These are phyloP conservation scores for Serripes groenlandicus DNA, from an alignment of 2,888 invertebrate genomes.

Conservation along the genomic window DNA sequence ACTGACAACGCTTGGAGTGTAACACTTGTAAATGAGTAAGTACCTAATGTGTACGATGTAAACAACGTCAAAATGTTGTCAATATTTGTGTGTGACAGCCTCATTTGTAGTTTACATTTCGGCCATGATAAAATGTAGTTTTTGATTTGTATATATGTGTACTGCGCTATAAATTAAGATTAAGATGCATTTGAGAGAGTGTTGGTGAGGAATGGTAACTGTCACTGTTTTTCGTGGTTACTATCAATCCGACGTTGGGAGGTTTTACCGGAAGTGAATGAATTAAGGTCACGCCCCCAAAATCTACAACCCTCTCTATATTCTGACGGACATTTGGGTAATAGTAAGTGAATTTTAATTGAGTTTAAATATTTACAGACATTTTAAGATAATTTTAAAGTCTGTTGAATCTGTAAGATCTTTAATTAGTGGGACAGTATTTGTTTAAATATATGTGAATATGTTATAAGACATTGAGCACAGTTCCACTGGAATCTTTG, in stretches of 20 bases:
- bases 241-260: background rate
- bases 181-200: too few relatives aligned
- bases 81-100: too few relatives aligned
- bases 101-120: too few relatives aligned
- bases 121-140: background rate
- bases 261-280: slow-evolving; percentile 4
- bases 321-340: background rate
- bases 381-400: background rate
- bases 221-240: background rate
- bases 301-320: background rate
- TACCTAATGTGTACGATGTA: too few relatives aligned
- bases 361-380: too few relatives aligned
- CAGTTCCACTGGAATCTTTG: too few relatives aligned
- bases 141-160: background rate
- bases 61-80: too few relatives aligned
- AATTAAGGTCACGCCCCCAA: slow-evolving; percentile 20
- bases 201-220: background rate
- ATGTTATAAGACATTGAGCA: too few relatives aligned
- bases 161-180: background rate
- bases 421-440: background rate
- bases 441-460: too few relatives aligned
- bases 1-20: background rate
- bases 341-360: background rate
- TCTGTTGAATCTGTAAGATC: background rate
- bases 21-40: background rate